phyloP scores from a whole-genome alignment of 2,888 invertebrate genomes.

The Agrypnus murinus region DNA sequence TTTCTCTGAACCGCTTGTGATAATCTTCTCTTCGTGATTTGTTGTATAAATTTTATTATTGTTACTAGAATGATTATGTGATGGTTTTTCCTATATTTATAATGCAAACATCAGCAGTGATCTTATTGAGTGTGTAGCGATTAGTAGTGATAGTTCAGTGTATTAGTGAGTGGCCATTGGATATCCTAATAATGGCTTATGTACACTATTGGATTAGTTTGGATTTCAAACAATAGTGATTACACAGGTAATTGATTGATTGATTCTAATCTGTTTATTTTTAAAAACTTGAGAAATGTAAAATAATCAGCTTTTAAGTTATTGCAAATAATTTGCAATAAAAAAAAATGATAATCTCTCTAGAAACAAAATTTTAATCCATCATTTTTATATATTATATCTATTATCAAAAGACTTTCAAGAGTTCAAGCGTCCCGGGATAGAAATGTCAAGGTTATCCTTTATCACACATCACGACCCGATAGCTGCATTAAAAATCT shows the following conservation, averaged over 20 bases:
- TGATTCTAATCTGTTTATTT: no score
- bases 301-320: no score
- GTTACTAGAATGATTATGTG: slow-evolving; percentile 4
- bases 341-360: no score
- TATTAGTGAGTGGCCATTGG: neutral
- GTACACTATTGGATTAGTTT: no score
- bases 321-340: no score
- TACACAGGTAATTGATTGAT: no score
- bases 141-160: neutral
- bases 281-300: no score
- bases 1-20: slow-evolving; percentile 1
- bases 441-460: slow-evolving; percentile 23
- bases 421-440: slow-evolving; percentile 3
- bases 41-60: slow-evolving; percentile 10
- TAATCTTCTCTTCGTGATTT: neutral
- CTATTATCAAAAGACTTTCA: no score
- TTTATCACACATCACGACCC: slow-evolving; percentile 26
- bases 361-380: neutral
- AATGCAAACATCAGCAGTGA: neutral
- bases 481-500: no score
- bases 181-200: no score
- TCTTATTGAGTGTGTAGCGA: slow-evolving; percentile 2
- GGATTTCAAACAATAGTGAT: no score
- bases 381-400: no score
- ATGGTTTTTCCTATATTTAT: slow-evolving; percentile 5